Percentiles rank a stretch among this genome's conserved stretches.
Evolutionary conservation across 2,888 invertebrate genomes (phyloP).

Genomic region (Clitarchus hookeri): DNA sequence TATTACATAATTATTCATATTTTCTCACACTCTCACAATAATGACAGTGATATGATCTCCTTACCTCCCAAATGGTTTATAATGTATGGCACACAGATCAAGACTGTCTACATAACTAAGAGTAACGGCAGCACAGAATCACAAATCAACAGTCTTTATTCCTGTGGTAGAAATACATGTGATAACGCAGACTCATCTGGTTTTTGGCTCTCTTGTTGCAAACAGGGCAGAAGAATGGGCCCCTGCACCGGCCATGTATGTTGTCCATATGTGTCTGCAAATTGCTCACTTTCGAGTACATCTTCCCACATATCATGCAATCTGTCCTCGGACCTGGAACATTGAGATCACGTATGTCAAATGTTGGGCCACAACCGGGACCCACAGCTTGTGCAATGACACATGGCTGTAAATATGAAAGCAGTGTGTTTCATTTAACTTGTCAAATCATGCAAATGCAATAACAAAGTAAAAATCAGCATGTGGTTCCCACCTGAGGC

Average conservation of each 20-base stretch:
- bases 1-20: no score
- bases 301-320: slow-evolving; percentile 40
- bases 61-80: no score
- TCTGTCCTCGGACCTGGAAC: no score
- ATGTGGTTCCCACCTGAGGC: no score
- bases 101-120: no score
- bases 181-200: slow-evolving; percentile 40
- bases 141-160: background rate
- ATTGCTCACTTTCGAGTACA: slow-evolving; percentile 36
- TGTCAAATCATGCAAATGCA: slow-evolving; percentile 23
- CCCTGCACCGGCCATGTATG: slow-evolving; percentile 41
- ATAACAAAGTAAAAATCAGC: no score
- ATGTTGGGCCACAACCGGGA: background rate
- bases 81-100: no score
- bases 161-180: slow-evolving; percentile 38
- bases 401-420: no score
- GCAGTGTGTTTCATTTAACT: slow-evolving; percentile 23
- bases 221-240: slow-evolving; percentile 39
- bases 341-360: background rate
- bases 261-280: slow-evolving; percentile 41
- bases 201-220: slow-evolving; percentile 42
- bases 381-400: no score
- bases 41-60: no score
- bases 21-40: no score
- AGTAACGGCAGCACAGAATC: no score